Evolutionary conservation across 2,113 vertebrate species (phyloP).

Genomic region (Sinocyclocheilus anophthalmus): DNA sequence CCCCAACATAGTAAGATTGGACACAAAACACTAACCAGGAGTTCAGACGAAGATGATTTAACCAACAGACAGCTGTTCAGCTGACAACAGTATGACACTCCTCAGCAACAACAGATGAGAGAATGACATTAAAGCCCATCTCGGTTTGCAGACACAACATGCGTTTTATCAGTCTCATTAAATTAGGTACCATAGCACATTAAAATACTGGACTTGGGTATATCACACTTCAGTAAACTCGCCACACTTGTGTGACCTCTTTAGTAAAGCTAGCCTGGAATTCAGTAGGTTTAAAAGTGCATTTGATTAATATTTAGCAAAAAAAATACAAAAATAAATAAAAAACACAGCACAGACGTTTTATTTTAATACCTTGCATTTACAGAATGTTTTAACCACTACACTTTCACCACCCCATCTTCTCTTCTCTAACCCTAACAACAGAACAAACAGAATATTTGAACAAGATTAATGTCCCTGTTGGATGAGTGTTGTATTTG

Average conservation of each 20-base stretch:
- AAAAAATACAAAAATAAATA: too few relatives aligned
- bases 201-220: neutral
- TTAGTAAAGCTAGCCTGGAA: neutral
- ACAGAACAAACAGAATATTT: slow-evolving; percentile 22
- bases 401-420: too few relatives aligned
- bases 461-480: neutral
- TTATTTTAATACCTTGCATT: too few relatives aligned
- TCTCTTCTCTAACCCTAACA: neutral
- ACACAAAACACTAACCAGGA: too few relatives aligned
- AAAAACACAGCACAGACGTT: too few relatives aligned
- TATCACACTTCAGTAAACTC: neutral
- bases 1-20: neutral
- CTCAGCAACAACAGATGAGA: neutral
- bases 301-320: neutral
- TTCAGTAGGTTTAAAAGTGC: neutral
- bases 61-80: neutral
- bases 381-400: too few relatives aligned
- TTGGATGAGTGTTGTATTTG: slow-evolving; percentile 15
- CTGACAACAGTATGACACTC: neutral
- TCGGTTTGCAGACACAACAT: neutral
- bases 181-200: neutral
- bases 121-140: neutral
- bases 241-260: neutral
- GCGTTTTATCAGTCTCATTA: neutral
- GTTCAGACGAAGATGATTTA: neutral